These are phyloP conservation scores for Eumeta japonica DNA, from an alignment of 1,140 invertebrate species.

Conservation along the genomic window DNA sequence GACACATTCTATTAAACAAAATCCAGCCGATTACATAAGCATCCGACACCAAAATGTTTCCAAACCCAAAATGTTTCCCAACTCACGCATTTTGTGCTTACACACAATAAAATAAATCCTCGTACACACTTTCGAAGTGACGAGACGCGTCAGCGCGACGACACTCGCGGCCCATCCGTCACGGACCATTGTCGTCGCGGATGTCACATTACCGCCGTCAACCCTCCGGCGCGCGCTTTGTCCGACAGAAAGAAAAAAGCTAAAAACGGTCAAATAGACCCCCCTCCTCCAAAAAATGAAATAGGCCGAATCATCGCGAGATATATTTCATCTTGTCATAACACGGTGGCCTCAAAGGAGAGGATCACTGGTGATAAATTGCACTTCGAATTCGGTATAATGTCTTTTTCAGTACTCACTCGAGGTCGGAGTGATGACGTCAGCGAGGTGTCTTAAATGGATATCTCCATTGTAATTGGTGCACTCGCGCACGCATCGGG, in stretches of 20 bases:
- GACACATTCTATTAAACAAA: too few species aligned
- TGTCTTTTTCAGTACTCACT: slow-evolving; percentile 55
- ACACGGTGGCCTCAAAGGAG: slow-evolving; percentile 47
- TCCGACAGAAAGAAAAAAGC: too few species aligned
- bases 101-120: background rate
- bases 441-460: slow-evolving; percentile 8
- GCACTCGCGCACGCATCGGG: too few species aligned
- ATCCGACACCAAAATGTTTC: background rate
- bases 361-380: slow-evolving; percentile 49
- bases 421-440: slow-evolving; percentile 42
- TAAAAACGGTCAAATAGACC: background rate
- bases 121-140: too few species aligned
- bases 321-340: slow-evolving; percentile 57
- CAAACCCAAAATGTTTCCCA: background rate
- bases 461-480: too few species aligned
- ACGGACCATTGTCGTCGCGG: slow-evolving; percentile 33
- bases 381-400: slow-evolving; percentile 51
- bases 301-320: slow-evolving; percentile 41
- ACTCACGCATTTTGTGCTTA: background rate
- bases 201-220: slow-evolving; percentile 35
- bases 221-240: slow-evolving; percentile 1
- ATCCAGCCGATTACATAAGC: too few species aligned
- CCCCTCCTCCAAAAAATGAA: background rate
- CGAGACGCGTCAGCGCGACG: slow-evolving; percentile 7
- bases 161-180: slow-evolving; percentile 27